Evolutionary conservation across 2,797 vertebrate species (phyloP), one percentile per base, ranked within the genome.

Genomic region (Acestrorhynchus altus): DNA sequence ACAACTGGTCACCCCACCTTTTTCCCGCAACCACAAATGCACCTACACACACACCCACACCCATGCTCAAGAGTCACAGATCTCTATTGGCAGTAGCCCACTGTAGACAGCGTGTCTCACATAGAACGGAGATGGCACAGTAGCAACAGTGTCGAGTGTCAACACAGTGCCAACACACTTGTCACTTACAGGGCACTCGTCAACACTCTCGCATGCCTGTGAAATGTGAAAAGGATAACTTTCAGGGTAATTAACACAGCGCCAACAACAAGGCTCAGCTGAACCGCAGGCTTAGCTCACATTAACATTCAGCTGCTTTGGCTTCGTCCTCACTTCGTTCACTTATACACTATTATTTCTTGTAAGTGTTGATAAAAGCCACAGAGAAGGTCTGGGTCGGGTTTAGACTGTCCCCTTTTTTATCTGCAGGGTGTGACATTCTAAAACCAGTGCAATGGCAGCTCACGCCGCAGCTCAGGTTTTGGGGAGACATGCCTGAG

Each of bases 171-270:
- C 89, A 90, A 93, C 90, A 92, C 90, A 89, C 90, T 92, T 93
- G 92, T 94, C 94, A 93, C 92, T 93, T 91, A 91, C 87, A 90
- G 76, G 86, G 78, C 86, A 80, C 90, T 88, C 85, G 85, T 92
- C 91, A 92, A 91, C 91, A 92, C 92, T 83, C 84, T 81, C 70
- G 54, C 80, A 73, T 60, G 71, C 74, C 72, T 66, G 76, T 67
- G 76, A 75, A 80, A 86, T 78, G 78, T 78, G 82, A 85, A 84
- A 79, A 78, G 81, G 79, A 87, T 84, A 83, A 79, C 79, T 83
- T 84, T 85, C 82, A 82, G 64, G 80, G 85, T 84, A 83, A 85
- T 86, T 86, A 86, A 85, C 78, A 73, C 76, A 81, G 61, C 63
- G 15, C 72, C 80, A 56, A 77, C 77, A 81, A 81, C 70, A 75